Evolutionary conservation across 1,140 invertebrate species (phyloP).

Genomic region (Semibalanus balanoides): DNA sequence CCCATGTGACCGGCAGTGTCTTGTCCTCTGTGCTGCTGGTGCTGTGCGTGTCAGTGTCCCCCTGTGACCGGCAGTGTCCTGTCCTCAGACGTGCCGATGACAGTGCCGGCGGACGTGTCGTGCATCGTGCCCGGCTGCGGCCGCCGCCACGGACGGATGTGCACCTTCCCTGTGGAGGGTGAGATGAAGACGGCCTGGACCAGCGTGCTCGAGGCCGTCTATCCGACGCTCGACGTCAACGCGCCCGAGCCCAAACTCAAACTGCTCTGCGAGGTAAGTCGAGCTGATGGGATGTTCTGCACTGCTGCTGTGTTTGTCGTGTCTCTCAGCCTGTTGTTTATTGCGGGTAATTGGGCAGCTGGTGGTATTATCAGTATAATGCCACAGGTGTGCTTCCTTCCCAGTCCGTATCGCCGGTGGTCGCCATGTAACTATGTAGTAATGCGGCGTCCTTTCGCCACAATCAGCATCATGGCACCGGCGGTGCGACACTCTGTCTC

Average conservation of each 20-base stretch:
- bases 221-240: not conserved
- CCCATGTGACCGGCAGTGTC: not conserved
- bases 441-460: too few species aligned
- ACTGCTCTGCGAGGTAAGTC: not conserved
- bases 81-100: not conserved
- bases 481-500: too few species aligned
- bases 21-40: not conserved
- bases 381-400: too few species aligned
- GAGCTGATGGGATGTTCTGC: too few species aligned
- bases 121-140: not conserved
- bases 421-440: too few species aligned
- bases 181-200: not conserved
- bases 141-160: not conserved
- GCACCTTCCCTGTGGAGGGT: not conserved
- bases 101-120: not conserved
- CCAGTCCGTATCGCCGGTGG: too few species aligned
- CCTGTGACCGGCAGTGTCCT: not conserved
- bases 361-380: too few species aligned
- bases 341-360: too few species aligned
- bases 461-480: too few species aligned
- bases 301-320: too few species aligned
- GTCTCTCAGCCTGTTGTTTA: too few species aligned
- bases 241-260: not conserved
- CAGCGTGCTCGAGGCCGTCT: not conserved
- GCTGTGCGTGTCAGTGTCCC: too few species aligned